Conservation (phyloP, 2,113 vertebrate genomes). For the Misgurnus anguillicaudatus region DNA sequence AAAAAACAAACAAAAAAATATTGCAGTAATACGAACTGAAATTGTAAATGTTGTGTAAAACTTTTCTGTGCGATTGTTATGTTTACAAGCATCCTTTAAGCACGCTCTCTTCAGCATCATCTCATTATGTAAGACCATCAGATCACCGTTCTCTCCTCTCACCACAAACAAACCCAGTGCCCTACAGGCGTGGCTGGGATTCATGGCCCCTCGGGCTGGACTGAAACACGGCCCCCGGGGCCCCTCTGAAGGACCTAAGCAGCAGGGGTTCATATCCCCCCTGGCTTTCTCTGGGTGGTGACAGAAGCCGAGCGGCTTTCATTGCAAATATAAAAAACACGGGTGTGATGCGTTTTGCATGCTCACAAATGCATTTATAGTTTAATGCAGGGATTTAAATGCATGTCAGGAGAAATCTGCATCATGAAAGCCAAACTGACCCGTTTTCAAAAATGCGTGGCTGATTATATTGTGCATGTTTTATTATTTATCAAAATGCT, state of each 20-base stretch:
- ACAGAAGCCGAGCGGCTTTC: neutral
- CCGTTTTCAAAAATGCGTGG: too few species aligned
- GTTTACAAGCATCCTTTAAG: slow-evolving; percentile 30
- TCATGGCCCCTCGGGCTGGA: slow-evolving; percentile 45
- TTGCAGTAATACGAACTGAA: neutral
- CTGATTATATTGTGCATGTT: neutral
- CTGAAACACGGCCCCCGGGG: slow-evolving; percentile 53
- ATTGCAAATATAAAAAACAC: slow-evolving; percentile 1
- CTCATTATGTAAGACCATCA: slow-evolving; percentile 50
- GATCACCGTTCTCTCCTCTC: slow-evolving; percentile 26
- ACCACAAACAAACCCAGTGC: slow-evolving; percentile 48
- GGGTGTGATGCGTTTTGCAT: neutral
- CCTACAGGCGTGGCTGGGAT: slow-evolving; percentile 51
- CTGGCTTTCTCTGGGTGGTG: slow-evolving; percentile 13
- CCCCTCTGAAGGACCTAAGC: slow-evolving; percentile 49
- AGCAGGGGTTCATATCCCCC: slow-evolving; percentile 35
- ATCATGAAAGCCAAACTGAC: neutral
- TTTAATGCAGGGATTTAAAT: slow-evolving; percentile 4
- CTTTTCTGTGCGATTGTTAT: slow-evolving; percentile 9
- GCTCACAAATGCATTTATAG: slow-evolving; percentile 19
- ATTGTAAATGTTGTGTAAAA: neutral
- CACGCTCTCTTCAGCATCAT: slow-evolving; percentile 21
- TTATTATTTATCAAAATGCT: neutral
- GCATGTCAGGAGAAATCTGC: slow-evolving; percentile 1
- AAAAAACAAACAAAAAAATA: neutral